Evolutionary conservation across 92 coral and sea anemone species (phyloP).

Genomic region (Muricea muricata): DNA sequence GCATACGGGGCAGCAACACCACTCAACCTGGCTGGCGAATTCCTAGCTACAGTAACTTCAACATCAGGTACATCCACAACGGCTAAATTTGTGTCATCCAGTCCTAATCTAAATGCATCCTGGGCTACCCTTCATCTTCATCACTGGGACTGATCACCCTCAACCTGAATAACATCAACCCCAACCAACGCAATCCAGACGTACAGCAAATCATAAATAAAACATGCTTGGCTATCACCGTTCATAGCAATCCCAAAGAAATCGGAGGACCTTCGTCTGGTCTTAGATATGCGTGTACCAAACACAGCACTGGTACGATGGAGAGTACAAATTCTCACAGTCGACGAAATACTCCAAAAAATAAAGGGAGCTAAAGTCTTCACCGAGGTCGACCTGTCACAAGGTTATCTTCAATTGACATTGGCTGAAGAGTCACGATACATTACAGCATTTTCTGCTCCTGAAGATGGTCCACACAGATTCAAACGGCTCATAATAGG

Average conservation of each 20-base stretch:
- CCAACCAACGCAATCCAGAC: slow-evolving; percentile 17
- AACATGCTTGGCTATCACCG: slow-evolving; percentile 62
- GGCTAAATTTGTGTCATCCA: slow-evolving; percentile 40
- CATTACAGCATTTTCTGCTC: slow-evolving; percentile 57
- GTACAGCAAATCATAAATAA: slow-evolving; percentile 24
- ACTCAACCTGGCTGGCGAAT: slow-evolving; percentile 46
- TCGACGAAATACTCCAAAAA: slow-evolving; percentile 57
- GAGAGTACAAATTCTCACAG: slow-evolving; percentile 68
- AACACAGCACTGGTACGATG: slow-evolving; percentile 55
- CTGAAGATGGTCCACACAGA: slow-evolving; percentile 54
- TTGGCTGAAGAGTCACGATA: slow-evolving; percentile 67
- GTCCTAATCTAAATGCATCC: slow-evolving; percentile 27
- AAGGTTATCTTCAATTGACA: slow-evolving; percentile 56
- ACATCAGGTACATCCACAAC: slow-evolving; percentile 35
- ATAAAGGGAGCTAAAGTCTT: slow-evolving; percentile 64
- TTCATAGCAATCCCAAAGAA: slow-evolving; percentile 63
- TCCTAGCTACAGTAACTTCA: slow-evolving; percentile 37
- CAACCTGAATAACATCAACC: slow-evolving; percentile 40
- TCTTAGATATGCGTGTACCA: slow-evolving; percentile 59
- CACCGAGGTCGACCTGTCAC: slow-evolving; percentile 61
- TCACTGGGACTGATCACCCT: slow-evolving; percentile 41
- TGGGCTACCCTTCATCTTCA: slow-evolving; percentile 52
- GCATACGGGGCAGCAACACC: slow-evolving; percentile 57
- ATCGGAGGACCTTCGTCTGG: slow-evolving; percentile 60
- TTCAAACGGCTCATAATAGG: slow-evolving; percentile 44